Evolutionary conservation across 2,113 vertebrate species (phyloP).

Genomic region (Eclectus roratus): DNA sequence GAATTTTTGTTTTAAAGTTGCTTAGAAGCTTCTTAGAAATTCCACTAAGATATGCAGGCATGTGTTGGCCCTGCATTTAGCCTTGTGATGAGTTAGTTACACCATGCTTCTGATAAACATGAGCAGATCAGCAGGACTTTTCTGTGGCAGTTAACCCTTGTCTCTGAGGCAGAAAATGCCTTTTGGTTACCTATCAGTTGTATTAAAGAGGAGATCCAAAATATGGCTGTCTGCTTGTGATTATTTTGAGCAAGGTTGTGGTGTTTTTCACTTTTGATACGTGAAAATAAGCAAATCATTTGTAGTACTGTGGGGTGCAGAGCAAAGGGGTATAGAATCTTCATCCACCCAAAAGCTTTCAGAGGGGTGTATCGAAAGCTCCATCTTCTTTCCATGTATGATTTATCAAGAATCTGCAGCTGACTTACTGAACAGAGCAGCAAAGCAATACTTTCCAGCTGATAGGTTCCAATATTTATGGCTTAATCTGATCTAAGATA

Average conservation of each 20-base stretch:
- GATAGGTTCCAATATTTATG: neutral
- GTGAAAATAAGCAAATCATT: neutral
- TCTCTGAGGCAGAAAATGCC: neutral
- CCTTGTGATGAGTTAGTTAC: neutral
- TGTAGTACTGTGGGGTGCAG: neutral
- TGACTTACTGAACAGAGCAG: neutral
- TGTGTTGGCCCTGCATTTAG: neutral
- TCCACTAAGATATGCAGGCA: neutral
- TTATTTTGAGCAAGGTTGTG: neutral
- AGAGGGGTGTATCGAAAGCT: neutral
- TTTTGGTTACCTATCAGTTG: neutral
- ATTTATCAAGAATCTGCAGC: neutral
- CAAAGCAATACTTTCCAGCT: neutral
- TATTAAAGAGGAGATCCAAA: neutral
- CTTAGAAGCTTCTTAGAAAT: neutral
- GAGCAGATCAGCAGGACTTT: neutral
- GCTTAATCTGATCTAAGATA: slow-evolving; percentile 22
- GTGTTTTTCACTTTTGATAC: neutral
- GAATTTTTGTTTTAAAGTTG: neutral
- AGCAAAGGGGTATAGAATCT: neutral
- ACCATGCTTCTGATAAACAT: neutral
- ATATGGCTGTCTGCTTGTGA: neutral
- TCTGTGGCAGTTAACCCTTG: neutral
- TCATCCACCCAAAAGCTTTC: neutral
- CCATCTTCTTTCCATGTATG: neutral